Evolutionary conservation across 2,797 vertebrate genomes (phyloP).

Genomic region (Labroides dimidiatus): DNA sequence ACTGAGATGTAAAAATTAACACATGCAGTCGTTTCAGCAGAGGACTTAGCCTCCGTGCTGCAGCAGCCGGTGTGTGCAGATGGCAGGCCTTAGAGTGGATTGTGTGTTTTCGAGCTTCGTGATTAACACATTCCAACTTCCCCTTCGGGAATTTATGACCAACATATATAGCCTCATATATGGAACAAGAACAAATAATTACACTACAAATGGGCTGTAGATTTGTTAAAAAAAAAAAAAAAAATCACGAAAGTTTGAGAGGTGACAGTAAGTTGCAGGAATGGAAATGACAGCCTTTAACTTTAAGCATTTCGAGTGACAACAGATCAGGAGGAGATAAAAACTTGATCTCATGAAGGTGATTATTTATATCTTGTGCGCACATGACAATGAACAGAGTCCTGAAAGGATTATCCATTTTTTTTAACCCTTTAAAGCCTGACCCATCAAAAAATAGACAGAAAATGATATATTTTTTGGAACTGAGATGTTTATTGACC

Average conservation of each 20-base stretch:
- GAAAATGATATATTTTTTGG: too few relatives aligned
- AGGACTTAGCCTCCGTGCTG: constrained; percentile 46
- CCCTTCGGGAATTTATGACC: constrained; percentile 59
- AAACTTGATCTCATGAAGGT: too few relatives aligned
- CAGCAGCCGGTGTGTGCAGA: constrained; percentile 82
- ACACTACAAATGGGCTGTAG: constrained; percentile 4
- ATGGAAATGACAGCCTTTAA: not conserved
- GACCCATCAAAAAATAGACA: too few relatives aligned
- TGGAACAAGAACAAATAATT: constrained; percentile 29
- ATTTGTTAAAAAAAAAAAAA: constrained; percentile 27
- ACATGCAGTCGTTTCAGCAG: constrained; percentile 31
- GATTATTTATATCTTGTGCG: too few relatives aligned
- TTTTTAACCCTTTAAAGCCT: too few relatives aligned
- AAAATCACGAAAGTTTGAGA: not conserved
- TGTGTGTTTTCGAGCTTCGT: constrained; percentile 71
- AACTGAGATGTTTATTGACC: too few relatives aligned
- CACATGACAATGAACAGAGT: too few relatives aligned
- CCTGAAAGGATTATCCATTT: too few relatives aligned
- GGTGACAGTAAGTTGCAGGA: not conserved
- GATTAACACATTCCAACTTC: constrained; percentile 76
- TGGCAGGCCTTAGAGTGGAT: constrained; percentile 78
- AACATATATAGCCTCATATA: constrained; percentile 55
- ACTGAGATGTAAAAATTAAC: constrained; percentile 15
- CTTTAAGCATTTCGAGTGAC: not conserved
- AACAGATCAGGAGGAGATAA: too few relatives aligned